Percentiles rank a stretch among this genome's conserved stretches.
These are phyloP conservation scores for Palythoa heliodiscus DNA, from an alignment of 92 coral and sea anemone species.

Conservation along the genomic window DNA sequence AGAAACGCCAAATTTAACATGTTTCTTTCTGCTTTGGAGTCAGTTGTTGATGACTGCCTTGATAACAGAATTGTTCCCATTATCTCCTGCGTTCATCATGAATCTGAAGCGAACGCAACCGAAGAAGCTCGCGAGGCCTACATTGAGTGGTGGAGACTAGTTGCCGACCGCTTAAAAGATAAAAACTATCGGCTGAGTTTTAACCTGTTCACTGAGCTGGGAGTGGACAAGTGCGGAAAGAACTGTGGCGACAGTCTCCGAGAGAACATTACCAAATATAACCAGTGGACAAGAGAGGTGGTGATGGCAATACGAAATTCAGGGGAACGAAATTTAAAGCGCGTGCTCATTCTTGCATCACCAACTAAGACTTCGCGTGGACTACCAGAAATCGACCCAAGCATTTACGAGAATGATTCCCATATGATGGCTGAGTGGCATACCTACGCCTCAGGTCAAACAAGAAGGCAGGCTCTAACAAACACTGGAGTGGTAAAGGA, in stretches of 20 bases:
- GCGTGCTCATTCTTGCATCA: slow-evolving; percentile 68
- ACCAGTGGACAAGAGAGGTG: slow-evolving; percentile 65
- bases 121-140: slow-evolving; percentile 53
- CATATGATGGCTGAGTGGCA: slow-evolving; percentile 77
- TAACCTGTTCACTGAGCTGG: slow-evolving; percentile 84
- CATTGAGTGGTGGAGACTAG: slow-evolving; percentile 69
- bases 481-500: slow-evolving; percentile 71
- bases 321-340: slow-evolving; percentile 58
- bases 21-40: slow-evolving; percentile 50
- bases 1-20: slow-evolving; percentile 5
- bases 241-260: slow-evolving; percentile 68
- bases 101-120: slow-evolving; percentile 62
- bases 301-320: slow-evolving; percentile 49
- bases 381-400: slow-evolving; percentile 45
- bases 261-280: slow-evolving; percentile 53
- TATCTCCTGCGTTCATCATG: slow-evolving; percentile 74
- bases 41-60: slow-evolving; percentile 65
- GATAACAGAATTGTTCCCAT: slow-evolving; percentile 55
- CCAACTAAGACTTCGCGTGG: slow-evolving; percentile 63
- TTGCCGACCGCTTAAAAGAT: slow-evolving; percentile 58
- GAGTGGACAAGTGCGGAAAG: slow-evolving; percentile 52
- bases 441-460: slow-evolving; percentile 72
- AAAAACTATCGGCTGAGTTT: slow-evolving; percentile 69
- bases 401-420: slow-evolving; percentile 53
- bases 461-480: slow-evolving; percentile 51